These are phyloP conservation scores for Actinia tenebrosa DNA, from an alignment of 64 coral and sea anemone species.

Conservation along the genomic window DNA sequence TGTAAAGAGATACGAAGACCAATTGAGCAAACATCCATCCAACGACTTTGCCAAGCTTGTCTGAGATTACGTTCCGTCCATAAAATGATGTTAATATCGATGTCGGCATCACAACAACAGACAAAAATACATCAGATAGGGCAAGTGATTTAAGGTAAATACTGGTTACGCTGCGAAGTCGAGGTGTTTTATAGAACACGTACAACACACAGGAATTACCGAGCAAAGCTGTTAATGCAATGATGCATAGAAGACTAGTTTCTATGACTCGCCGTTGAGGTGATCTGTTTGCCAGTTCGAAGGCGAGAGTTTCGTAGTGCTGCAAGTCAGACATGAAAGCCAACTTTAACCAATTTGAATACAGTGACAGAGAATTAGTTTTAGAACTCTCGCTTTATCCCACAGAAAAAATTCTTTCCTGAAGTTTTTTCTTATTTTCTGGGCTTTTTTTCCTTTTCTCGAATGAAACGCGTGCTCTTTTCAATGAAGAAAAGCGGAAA, in stretches of 20 bases:
- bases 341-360: no score
- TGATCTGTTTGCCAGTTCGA: background rate
- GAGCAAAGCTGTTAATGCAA: slow-evolving; percentile 23
- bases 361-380: no score
- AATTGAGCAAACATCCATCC: slow-evolving; percentile 30
- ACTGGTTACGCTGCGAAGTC: slow-evolving; percentile 36
- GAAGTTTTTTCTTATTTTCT: no score
- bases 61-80: background rate
- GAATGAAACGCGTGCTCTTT: no score
- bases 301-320: background rate
- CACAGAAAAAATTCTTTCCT: no score
- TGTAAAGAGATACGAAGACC: slow-evolving; percentile 14
- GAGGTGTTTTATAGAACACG: slow-evolving; percentile 40
- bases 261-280: slow-evolving; percentile 10
- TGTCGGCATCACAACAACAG: background rate
- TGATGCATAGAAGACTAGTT: background rate
- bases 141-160: slow-evolving; percentile 37
- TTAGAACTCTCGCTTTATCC: no score
- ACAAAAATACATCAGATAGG: slow-evolving; percentile 33
- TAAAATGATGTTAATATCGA: background rate
- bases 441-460: no score
- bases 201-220: slow-evolving; percentile 46
- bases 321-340: background rate
- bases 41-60: slow-evolving; percentile 27
- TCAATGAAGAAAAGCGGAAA: no score